A percentile compares a stretch with the other conserved stretches of the same genome.
Conservation (phyloP, 2,113 vertebrate species). For the Noctilio leporinus region DNA sequence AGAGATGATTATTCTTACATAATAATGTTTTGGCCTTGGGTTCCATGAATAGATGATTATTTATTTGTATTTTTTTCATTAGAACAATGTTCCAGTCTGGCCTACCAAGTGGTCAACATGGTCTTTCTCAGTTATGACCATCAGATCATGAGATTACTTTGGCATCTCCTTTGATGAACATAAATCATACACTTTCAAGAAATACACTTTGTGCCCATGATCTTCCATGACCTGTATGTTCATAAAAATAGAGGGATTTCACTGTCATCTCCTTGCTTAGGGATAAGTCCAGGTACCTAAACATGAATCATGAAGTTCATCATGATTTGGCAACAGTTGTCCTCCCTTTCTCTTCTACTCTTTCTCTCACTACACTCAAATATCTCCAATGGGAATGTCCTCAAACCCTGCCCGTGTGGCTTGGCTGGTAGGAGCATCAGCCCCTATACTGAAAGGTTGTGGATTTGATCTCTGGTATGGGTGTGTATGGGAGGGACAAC, state of each 20-base stretch:
- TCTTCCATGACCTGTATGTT: not conserved
- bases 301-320: not conserved
- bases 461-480: too few relatives aligned
- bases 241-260: not conserved
- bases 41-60: too few relatives aligned
- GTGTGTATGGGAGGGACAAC: too few relatives aligned
- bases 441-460: too few relatives aligned
- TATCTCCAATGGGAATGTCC: not conserved
- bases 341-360: not conserved
- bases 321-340: not conserved
- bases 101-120: too few relatives aligned
- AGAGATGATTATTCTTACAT: too few relatives aligned
- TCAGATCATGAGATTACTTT: not conserved
- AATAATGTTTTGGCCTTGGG: too few relatives aligned
- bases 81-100: too few relatives aligned
- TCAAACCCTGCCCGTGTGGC: too few relatives aligned
- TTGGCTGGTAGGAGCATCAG: too few relatives aligned
- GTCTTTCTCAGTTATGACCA: not conserved
- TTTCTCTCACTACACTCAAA: not conserved
- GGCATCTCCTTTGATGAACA: not conserved
- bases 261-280: not conserved
- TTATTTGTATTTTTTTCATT: too few relatives aligned
- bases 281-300: not conserved
- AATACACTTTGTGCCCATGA: not conserved
- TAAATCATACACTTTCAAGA: not conserved